Evolutionary conservation across 2,113 vertebrate genomes (phyloP), one percentile per base, ranked within the genome.

Genomic region (Ceratotherium simum): DNA sequence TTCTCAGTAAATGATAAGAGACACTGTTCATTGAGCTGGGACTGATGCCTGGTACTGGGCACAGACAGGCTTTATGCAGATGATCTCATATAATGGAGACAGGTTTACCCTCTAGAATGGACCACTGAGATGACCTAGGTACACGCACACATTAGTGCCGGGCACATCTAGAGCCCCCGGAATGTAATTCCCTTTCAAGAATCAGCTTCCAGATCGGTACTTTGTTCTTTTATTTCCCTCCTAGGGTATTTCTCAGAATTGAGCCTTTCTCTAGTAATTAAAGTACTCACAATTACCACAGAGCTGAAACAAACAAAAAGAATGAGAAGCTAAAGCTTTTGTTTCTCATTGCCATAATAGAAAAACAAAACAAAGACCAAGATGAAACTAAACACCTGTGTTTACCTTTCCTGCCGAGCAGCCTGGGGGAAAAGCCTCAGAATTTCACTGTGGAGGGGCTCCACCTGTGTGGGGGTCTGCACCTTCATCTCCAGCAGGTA

Each of bases 401-500:
- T 4, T 51, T 91, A 99, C 99, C 99, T 99, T 93, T 99, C 99
- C 96, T 99, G 99, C 2, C 99, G 98, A 46, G 98, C 98, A 3
- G 99, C 99, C 3, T 99, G 99, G 0, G 99, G 99, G 93, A 99
- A 99, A 69, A 99, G 98, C 56, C 96, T 98, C 56, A 99, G 95
- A 69, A 99, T 97, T 97, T 99, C 99, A 1, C 98, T 51, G 1
- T 99, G 99, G 87, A 99, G 97, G 51, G 97, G 97, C 9, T 99
- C 99, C 80, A 97, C 84, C 64, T 67, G 97, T 72, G 98, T 97
- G 0, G 98, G 97, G 3, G 98, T 99, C 97, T 97, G 99, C 99
- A 86, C 98, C 84, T 99, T 99, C 92, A 99, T 98, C 97, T 99
- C 99, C 96, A 99, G 98, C 17, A 99, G 98, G 96, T 99, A 99